Evolutionary conservation across 2,113 vertebrate genomes (phyloP), one percentile per base, ranked within the genome.

Genomic region (Alectura lathami): DNA sequence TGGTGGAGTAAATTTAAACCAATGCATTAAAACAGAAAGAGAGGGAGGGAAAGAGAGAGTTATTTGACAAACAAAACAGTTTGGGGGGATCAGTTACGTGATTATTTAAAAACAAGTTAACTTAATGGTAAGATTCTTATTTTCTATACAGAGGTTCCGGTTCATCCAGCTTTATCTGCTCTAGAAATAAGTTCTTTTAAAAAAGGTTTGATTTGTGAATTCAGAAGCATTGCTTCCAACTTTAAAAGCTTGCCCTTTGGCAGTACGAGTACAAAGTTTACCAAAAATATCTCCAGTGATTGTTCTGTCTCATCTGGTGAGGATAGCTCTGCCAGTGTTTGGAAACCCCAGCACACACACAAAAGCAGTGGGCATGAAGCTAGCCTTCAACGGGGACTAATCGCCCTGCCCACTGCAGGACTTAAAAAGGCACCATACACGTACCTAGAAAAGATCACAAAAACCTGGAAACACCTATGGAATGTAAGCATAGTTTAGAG

Each of bases 1-100:
- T 69, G 92, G 96, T 51, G 90, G 88, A 97, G 96, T 90, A 94
- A 79, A 83, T 94, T 88, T 74, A 85, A 93, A 96, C 24, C 73
- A 96, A 94, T 95, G 91, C 83, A 90, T 89, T 94, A 92, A 91
- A 83, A 89, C 47, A 50, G 47, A 50, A 43, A 94, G 59, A 54
- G 62, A 81, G 43, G 80, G 67, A 93, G 57, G 79, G 56, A 94
- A 38, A 63, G 48, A 91, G 68, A 95, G 67, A 88, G 77, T 60
- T 91, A 96, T 73, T 77, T 91, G 82, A 87, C 59, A 93, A 95
- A 91, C 59, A 88, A 85, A 83, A 94, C 43, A 24, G 75, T 66
- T 83, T 89, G 7, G 76, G 60, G 91, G 78, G 66, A 93, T 94
- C 76, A 54, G 5, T 68, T 59, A 87, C 59, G 76, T 74, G 91